Evolutionary conservation across 2,113 vertebrate genomes (phyloP).

Genomic region (Microcebus tavaratra): DNA sequence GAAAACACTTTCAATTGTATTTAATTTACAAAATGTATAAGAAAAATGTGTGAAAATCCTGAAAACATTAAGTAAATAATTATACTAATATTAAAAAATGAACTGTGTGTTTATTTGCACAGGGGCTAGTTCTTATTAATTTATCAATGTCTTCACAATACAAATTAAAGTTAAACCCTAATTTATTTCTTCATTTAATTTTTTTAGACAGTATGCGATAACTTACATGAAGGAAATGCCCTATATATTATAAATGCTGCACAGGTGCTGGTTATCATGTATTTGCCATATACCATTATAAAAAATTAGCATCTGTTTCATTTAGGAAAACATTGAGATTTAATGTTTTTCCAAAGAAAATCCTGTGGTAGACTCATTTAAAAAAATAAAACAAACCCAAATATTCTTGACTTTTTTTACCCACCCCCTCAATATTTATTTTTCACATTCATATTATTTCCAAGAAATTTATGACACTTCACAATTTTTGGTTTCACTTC

Average conservation of each 20-base stretch:
- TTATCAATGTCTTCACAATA: neutral
- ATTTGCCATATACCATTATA: neutral
- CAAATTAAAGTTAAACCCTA: neutral
- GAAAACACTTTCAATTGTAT: neutral
- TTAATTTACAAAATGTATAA: neutral
- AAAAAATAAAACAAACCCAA: neutral
- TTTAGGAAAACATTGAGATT: neutral
- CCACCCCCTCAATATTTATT: neutral
- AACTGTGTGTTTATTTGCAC: neutral
- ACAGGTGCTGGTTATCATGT: neutral
- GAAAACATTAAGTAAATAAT: neutral
- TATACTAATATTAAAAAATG: neutral
- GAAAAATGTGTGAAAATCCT: neutral
- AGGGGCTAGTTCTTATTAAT: neutral
- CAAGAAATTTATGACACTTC: neutral
- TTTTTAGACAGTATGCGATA: neutral
- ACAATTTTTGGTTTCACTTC: neutral
- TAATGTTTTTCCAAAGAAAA: neutral
- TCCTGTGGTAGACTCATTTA: neutral
- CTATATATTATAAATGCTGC: neutral
- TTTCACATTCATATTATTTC: neutral
- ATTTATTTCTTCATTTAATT: neutral
- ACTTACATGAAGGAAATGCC: neutral
- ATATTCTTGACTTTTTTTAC: neutral
- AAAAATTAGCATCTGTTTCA: neutral